phyloP scores from a whole-genome alignment of 2,797 vertebrate genomes.

The Nyctibius grandis region DNA sequence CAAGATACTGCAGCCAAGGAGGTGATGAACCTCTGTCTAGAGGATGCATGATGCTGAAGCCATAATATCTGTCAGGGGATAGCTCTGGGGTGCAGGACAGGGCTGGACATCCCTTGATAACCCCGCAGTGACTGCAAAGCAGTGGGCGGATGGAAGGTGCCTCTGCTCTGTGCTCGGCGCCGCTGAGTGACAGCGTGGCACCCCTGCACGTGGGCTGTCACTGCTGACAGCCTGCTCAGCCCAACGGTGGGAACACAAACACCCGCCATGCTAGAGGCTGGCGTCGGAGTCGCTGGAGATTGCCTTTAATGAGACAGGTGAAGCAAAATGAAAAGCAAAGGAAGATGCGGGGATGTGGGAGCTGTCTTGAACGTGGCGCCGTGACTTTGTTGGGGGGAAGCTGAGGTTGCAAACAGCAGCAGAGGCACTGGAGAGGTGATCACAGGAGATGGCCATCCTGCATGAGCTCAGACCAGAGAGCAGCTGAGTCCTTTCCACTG shows the following conservation, averaged over 20 bases:
- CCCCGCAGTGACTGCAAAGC: not conserved
- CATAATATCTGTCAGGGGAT: not conserved
- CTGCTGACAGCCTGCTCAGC: not conserved
- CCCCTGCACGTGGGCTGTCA: not conserved
- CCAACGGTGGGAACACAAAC: not conserved
- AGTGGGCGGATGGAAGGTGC: not conserved
- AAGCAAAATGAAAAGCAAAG: slow-evolving; percentile 2
- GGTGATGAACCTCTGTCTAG: not conserved
- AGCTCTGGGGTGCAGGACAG: not conserved
- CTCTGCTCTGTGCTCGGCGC: not conserved
- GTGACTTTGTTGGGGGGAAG: not conserved
- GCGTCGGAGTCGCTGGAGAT: not conserved
- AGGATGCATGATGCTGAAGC: not conserved
- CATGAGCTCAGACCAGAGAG: not conserved
- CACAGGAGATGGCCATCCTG: not conserved
- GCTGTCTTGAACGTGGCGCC: rapidly evolving
- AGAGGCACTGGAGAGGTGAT: not conserved
- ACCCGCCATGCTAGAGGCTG: not conserved
- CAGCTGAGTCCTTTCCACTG: not conserved
- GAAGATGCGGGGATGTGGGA: not conserved
- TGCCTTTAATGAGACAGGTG: slow-evolving; percentile 11
- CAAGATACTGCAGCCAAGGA: not conserved
- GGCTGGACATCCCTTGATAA: not conserved
- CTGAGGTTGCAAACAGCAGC: not conserved
- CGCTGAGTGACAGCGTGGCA: not conserved